Base-by-base conservation (phyloP, 1,140 invertebrate genomes). In the Halesus radiatus region DNA sequence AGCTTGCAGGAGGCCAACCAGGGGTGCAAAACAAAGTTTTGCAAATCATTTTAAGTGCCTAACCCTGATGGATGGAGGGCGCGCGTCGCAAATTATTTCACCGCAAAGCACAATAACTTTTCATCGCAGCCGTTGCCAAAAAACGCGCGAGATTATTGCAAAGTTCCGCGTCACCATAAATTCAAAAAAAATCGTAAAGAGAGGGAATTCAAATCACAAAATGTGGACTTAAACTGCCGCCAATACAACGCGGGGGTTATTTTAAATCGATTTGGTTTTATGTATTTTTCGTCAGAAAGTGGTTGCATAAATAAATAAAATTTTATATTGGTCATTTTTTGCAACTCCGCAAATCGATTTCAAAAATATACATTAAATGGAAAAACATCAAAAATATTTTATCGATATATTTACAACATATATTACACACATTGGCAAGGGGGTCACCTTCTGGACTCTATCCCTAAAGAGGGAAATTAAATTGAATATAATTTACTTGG, bases 101-200 rank as follows among this genome's bases (percentile, higher is more conserved):
- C 29, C 64, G 18, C 29, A 32, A 68, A 68, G 64, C 16, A 68
- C 64, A 45, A 45, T 45, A 68, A 68, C 37, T 68, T 68, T 68
- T 68, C 64, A 68, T 68, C 26, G n/a, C 64, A 68, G 26, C 64
- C 64, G 64, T 68, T 68, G 64, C 64, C 64, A 68, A 68, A 68
- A 64, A 66, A 68, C 4, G 29, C 26, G 16, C 29, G n/a, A 37
- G 37, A 68, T 37, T 68, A 68, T 68, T 68, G 37, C 29, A 68
- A 68, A 68, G 32, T 68, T 68, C 37, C 8, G 64, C 64, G 64
- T 68, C 64, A 37, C 64, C 64, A 68, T 68, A 68, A 68, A 68
- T 68, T 68, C 64, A 32, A 8, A 68, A 60, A 60, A 68, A 45
- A 37, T 68, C 32, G 50, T 37, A 68, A 68, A n/a, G 62, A 68